phyloP scores from a whole-genome alignment of 2,797 vertebrate species.

The Lepus townsendii region DNA sequence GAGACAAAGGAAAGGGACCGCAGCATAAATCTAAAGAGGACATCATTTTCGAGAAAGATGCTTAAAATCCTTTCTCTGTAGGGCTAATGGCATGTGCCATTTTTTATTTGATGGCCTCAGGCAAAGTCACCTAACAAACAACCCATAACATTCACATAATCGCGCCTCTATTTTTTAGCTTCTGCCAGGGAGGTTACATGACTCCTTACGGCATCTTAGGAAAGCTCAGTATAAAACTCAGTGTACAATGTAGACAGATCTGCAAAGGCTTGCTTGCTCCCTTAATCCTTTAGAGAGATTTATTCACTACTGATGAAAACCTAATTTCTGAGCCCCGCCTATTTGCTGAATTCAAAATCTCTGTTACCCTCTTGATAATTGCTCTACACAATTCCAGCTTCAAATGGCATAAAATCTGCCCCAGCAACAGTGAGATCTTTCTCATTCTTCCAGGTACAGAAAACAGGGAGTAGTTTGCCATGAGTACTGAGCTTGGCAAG shows the following conservation, averaged over 20 bases:
- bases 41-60: constrained; percentile 75
- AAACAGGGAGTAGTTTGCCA: constrained; percentile 8
- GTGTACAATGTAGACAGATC: constrained; percentile 44
- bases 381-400: constrained; percentile 67
- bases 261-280: constrained; percentile 23
- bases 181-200: constrained; percentile 59
- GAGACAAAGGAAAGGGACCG: constrained; percentile 56
- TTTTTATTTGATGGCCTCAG: constrained; percentile 78
- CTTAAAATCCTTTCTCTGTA: constrained; percentile 60
- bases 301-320: constrained; percentile 70
- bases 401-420: constrained; percentile 77
- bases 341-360: constrained; percentile 80
- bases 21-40: constrained; percentile 73
- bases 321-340: constrained; percentile 74
- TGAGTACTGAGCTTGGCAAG: constrained; percentile 33
- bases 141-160: constrained; percentile 74
- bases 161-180: constrained; percentile 75
- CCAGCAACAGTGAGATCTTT: constrained; percentile 54
- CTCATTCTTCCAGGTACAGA: constrained; percentile 46
- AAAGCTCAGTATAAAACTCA: constrained; percentile 67
- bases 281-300: constrained; percentile 71
- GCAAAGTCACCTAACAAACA: constrained; percentile 78
- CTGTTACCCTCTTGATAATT: constrained; percentile 74
- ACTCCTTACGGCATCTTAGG: constrained; percentile 61
- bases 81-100: constrained; percentile 71